Conservation (phyloP, 2,888 invertebrate species). For the Xanthorhoe designata region DNA sequence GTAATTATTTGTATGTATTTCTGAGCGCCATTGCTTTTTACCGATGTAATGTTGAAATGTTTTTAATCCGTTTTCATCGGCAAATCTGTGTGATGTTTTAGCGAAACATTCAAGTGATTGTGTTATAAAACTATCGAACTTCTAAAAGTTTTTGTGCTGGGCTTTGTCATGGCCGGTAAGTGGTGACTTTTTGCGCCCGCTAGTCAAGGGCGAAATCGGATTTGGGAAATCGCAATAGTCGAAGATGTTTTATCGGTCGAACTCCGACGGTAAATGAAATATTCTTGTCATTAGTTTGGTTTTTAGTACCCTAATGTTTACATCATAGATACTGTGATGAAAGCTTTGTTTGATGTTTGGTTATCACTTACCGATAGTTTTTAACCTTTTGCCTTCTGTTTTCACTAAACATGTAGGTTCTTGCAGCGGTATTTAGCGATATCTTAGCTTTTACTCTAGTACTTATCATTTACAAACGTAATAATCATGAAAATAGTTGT, state of each 20-base stretch:
- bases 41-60: slow-evolving; percentile 85
- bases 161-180: slow-evolving; percentile 94
- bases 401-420: slow-evolving; percentile 65
- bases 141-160: slow-evolving; percentile 84
- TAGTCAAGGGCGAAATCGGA: slow-evolving; percentile 86
- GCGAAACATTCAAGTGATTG: slow-evolving; percentile 81
- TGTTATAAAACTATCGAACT: slow-evolving; percentile 83
- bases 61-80: slow-evolving; percentile 86
- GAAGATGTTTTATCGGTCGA: slow-evolving; percentile 87
- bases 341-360: slow-evolving; percentile 80
- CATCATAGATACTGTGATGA: slow-evolving; percentile 68
- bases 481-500: slow-evolving; percentile 47
- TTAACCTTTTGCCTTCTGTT: slow-evolving; percentile 72
- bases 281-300: slow-evolving; percentile 84
- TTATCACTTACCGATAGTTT: slow-evolving; percentile 76
- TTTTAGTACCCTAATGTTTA: slow-evolving; percentile 79
- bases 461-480: slow-evolving; percentile 45
- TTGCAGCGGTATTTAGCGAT: slow-evolving; percentile 59
- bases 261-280: slow-evolving; percentile 86
- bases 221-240: slow-evolving; percentile 83
- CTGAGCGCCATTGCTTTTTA: slow-evolving; percentile 85
- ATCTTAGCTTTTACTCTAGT: slow-evolving; percentile 47
- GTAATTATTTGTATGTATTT: slow-evolving; percentile 82
- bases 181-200: slow-evolving; percentile 86
- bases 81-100: slow-evolving; percentile 85